These are phyloP conservation scores for Spinus olivaceus DNA, from an alignment of 2,797 vertebrate genomes.

Conservation along the genomic window DNA sequence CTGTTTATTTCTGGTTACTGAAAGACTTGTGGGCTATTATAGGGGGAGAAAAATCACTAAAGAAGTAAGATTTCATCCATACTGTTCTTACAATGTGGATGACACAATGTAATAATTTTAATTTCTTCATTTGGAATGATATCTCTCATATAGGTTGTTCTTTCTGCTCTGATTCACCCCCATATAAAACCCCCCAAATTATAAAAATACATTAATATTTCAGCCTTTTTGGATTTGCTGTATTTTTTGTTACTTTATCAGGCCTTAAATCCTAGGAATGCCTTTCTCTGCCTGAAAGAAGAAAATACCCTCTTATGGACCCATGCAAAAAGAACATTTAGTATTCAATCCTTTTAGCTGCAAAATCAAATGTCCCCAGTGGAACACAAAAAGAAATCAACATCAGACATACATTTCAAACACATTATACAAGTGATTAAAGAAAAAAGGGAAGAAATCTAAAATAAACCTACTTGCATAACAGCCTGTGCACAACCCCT, in stretches of 20 bases:
- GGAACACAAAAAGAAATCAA: not conserved
- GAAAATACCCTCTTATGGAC: not conserved
- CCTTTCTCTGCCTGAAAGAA: not conserved
- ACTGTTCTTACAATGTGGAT: not conserved
- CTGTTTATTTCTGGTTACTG: not conserved
- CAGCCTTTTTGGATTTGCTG: not conserved
- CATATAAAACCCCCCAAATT: not conserved
- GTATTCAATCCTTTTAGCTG: not conserved
- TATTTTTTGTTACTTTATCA: not conserved
- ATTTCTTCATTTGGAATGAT: not conserved
- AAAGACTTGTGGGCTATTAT: not conserved
- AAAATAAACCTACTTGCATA: not conserved
- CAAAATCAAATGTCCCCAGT: not conserved
- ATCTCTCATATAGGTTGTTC: not conserved
- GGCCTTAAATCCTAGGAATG: not conserved
- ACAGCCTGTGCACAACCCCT: not conserved
- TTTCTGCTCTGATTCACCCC: not conserved
- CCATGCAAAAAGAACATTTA: not conserved
- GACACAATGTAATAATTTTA: not conserved
- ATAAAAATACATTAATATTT: not conserved
- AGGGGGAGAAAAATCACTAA: not conserved
- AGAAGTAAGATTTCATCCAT: not conserved
- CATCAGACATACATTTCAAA: not conserved
- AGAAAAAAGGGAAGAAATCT: not conserved
- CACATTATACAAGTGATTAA: not conserved